These are phyloP conservation scores for Etheostoma cragini DNA, from an alignment of 2,113 vertebrate species.

Conservation along the genomic window DNA sequence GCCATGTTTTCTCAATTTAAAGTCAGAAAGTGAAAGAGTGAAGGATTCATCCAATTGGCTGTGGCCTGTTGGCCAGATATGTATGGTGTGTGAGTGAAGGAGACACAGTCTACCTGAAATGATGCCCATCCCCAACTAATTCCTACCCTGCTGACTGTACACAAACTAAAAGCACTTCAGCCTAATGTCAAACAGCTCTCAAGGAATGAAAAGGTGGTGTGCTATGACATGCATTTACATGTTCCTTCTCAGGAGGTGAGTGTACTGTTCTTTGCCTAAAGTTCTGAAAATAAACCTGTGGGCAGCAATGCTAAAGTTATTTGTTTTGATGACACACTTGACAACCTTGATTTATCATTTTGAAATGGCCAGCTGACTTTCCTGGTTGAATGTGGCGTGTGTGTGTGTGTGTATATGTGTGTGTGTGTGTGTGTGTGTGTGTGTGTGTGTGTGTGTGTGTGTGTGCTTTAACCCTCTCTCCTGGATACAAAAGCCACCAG, in stretches of 20 bases:
- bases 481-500: slow-evolving; percentile 46
- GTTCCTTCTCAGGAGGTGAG: background rate
- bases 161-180: background rate
- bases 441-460: background rate
- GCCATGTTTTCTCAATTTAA: slow-evolving; percentile 14
- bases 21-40: background rate
- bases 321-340: background rate
- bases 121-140: background rate
- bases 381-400: background rate
- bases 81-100: background rate
- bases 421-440: background rate
- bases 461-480: background rate
- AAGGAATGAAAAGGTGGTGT: background rate
- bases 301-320: background rate
- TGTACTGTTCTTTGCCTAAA: background rate
- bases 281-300: background rate
- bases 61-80: background rate
- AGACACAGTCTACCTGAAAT: background rate
- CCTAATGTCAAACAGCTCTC: background rate
- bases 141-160: background rate
- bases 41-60: background rate
- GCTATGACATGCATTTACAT: background rate
- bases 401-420: slow-evolving; percentile 2
- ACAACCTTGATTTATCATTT: background rate
- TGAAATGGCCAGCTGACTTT: slow-evolving; percentile 3